Percentiles rank a stretch among this genome's conserved stretches.
phyloP scores from a whole-genome alignment of 2,797 vertebrate species.

The Lithobates pipiens region DNA sequence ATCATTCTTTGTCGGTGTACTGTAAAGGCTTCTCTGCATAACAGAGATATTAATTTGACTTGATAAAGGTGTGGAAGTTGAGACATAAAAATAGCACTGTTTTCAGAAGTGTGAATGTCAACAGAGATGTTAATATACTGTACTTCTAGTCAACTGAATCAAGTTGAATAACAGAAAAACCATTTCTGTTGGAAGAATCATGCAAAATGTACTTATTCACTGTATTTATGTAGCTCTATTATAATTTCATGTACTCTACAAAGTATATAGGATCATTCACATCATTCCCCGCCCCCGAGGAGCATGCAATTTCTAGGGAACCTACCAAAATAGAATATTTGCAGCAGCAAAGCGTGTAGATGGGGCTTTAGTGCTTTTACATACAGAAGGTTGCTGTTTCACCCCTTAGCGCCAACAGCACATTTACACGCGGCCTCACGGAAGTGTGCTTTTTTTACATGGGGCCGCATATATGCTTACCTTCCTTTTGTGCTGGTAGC shows the following conservation, averaged over 20 bases:
- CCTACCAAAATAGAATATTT: not conserved
- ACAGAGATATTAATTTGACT: not conserved
- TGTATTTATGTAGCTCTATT: not conserved
- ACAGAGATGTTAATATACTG: not conserved
- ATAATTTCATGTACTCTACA: not conserved
- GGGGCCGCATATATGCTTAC: too few relatives aligned
- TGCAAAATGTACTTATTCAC: not conserved
- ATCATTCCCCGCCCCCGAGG: not conserved
- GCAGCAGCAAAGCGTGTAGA: not conserved
- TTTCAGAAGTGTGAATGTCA: conserved; percentile 8
- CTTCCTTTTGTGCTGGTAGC: too few relatives aligned
- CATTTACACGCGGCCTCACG: too few relatives aligned
- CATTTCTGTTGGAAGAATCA: not conserved
- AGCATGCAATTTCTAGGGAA: not conserved
- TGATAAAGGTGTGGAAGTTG: conserved; percentile 5
- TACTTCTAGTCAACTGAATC: not conserved
- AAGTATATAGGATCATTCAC: not conserved
- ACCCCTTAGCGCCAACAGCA: too few relatives aligned
- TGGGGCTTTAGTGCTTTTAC: too few relatives aligned
- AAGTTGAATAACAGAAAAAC: not conserved
- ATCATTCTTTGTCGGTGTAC: not conserved
- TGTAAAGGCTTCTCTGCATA: not conserved
- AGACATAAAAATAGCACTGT: conserved; percentile 27
- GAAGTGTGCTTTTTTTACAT: too few relatives aligned
- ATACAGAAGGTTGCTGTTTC: too few relatives aligned